Evolutionary conservation across 1,140 invertebrate species (phyloP), one percentile per base, ranked within the genome.

Genomic region (Hylaeus volcanicus): DNA sequence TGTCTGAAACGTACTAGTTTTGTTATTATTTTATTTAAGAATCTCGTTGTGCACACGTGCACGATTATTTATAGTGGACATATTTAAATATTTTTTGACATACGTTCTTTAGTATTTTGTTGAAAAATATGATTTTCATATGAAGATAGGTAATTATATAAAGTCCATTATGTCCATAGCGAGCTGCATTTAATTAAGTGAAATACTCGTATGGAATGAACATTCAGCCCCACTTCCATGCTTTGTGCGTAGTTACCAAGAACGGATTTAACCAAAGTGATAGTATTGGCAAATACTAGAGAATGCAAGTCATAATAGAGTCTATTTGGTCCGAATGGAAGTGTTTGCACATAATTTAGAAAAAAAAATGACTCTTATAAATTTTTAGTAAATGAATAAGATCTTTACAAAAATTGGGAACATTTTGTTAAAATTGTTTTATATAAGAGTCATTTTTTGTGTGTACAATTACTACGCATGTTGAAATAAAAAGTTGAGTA

Each of bases 1-100:
- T 37, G 37, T 75, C 43, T 48, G 75, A 53, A 76, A 82, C 11
- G 39, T 60, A 58, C 43, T 76, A 53, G 37, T 60, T 64, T 6
- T 63, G 65, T 72, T 9, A 74, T 77, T 74, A 55, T 69, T 70
- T 75, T 76, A 45, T 77, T 86, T 80, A 66, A 86, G 81, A 86
- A 86, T 86, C 77, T 86, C 80, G 37, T 61, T 60, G 53, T 74
- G 81, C 12, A 41, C 66, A 66, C 41, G 70, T 64, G 66, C 56
- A 86, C 43, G 37, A 75, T 86, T 82, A 86, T 85, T 85, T 85
- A 86, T 86, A 70, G 64, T 74, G 74, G 48, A 69, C n/a, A 60
- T 58, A 41, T 73, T 73, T 81, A 41, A 76, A 73, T 26, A 63
- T 65, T 65, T 66, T 53, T 79, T 82, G 60, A 78, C 53, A 26